These are phyloP conservation scores for Chunga burmeisteri DNA, from an alignment of 2,113 vertebrate species.

Conservation along the genomic window DNA sequence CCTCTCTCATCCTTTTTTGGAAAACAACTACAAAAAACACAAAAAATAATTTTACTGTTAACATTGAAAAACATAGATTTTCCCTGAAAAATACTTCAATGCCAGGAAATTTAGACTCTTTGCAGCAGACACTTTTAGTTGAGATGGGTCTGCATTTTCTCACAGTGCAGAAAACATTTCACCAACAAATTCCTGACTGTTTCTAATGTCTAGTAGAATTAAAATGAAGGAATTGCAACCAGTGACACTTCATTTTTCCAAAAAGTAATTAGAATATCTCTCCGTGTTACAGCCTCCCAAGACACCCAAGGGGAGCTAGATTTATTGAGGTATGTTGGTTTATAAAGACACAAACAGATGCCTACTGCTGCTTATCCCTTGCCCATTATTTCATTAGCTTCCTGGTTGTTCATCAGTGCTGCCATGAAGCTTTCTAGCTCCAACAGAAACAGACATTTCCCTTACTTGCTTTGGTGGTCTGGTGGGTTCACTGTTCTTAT, in stretches of 20 bases:
- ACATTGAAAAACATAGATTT: neutral
- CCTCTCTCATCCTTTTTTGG: neutral
- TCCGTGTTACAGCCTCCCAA: slow-evolving; percentile 71
- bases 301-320: slow-evolving; percentile 75
- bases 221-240: neutral
- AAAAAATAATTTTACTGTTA: neutral
- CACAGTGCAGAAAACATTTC: slow-evolving; percentile 1
- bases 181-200: neutral
- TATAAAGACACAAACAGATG: neutral
- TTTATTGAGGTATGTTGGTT: slow-evolving; percentile 67
- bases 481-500: neutral
- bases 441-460: neutral
- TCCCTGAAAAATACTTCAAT: neutral
- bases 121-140: neutral
- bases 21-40: neutral
- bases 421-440: neutral
- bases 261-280: neutral
- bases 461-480: neutral
- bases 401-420: neutral
- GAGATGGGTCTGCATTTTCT: neutral
- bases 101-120: neutral
- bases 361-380: neutral
- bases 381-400: neutral
- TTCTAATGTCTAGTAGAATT: neutral
- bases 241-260: neutral